phyloP scores from a whole-genome alignment of 1,140 invertebrate species.

The Arctopsyche grandis region DNA sequence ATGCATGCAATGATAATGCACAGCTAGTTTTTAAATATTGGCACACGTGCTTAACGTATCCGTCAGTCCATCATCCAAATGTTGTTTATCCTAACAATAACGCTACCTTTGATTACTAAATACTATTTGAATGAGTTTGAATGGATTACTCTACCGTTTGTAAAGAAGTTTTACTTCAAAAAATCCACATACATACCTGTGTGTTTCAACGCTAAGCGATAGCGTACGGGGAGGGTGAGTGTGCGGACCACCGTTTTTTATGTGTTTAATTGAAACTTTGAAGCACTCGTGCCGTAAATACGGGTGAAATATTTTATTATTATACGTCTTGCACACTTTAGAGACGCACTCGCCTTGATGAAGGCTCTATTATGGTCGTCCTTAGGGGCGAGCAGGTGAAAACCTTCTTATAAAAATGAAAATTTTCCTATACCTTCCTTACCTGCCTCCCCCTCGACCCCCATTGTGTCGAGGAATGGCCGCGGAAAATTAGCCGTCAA shows the following conservation, averaged over 20 bases:
- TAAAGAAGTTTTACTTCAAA: no score
- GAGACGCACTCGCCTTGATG: background rate
- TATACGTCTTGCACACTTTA: background rate
- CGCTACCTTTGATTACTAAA: no score
- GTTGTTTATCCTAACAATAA: no score
- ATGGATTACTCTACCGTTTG: no score
- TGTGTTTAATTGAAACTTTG: background rate
- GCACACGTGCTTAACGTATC: no score
- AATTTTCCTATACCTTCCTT: conserved; percentile 34
- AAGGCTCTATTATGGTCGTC: background rate
- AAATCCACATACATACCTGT: background rate
- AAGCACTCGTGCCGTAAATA: conserved; percentile 3
- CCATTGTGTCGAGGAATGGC: background rate
- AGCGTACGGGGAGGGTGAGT: background rate
- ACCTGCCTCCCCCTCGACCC: background rate
- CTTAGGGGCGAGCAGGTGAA: conserved; percentile 44
- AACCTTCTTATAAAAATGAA: conserved; percentile 42
- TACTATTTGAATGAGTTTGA: no score
- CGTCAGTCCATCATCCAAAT: no score
- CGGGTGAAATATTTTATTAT: background rate
- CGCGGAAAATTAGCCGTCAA: conserved; percentile 53
- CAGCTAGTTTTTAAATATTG: no score
- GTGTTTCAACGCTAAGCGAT: no score
- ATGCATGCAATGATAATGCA: no score
- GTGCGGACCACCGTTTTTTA: background rate